phyloP scores from a whole-genome alignment of 1,140 invertebrate species.

The Pomacea maculata region DNA sequence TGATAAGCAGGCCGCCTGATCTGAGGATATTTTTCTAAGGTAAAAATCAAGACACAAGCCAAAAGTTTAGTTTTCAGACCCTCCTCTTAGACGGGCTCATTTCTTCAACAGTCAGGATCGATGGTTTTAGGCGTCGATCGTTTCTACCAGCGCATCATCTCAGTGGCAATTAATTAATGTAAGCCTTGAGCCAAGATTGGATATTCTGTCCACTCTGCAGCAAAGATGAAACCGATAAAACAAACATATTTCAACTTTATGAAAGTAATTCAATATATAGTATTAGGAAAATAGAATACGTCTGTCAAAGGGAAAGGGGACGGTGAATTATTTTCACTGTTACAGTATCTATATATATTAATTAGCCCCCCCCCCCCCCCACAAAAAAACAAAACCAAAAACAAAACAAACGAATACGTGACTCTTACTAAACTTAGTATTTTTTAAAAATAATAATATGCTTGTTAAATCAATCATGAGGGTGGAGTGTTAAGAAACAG shows the following conservation, averaged over 20 bases:
- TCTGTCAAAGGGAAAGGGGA: no score
- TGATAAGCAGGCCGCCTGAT: no score
- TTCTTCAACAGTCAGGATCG: not conserved
- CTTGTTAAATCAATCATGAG: not conserved
- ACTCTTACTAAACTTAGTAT: not conserved
- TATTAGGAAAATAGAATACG: no score
- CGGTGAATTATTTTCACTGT: no score
- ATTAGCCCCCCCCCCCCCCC: no score
- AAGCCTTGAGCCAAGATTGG: not conserved
- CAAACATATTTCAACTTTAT: not conserved
- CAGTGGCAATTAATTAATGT: not conserved
- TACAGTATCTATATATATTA: no score
- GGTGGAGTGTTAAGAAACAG: no score
- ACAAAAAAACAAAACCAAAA: not conserved
- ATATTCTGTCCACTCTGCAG: not conserved
- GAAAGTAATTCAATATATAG: no score
- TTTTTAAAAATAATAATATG: not conserved
- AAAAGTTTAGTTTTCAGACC: not conserved
- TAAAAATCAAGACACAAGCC: slow-evolving; percentile 1
- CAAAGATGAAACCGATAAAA: not conserved
- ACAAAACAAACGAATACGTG: not conserved
- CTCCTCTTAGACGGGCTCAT: not conserved
- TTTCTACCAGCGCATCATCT: no score
- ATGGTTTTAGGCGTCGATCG: not conserved
- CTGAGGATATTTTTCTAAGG: not conserved